Evolutionary conservation across 2,797 vertebrate species (phyloP), one percentile per base, ranked within the genome.

Genomic region (Pygocentrus nattereri): DNA sequence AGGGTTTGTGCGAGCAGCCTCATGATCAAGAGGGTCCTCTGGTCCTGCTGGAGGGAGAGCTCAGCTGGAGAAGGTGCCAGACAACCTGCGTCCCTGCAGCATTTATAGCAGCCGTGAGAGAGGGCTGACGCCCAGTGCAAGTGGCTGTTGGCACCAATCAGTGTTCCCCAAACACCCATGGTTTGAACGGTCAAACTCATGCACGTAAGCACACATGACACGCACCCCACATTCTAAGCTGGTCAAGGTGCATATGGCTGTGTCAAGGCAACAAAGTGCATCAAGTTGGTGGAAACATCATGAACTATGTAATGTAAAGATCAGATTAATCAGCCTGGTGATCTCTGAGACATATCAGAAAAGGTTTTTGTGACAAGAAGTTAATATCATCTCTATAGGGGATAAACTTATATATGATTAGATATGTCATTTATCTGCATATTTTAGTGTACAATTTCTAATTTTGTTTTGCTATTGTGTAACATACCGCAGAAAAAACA

Each of bases 11-110:
- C 5, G 16, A 93, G 87, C 80, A 91, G 88, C 88, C 86, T 93
- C 92, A 94, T 95, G 84, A 23, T 83, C 73, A 86, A 31, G 41
- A 61, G 74, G 76, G 75, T 91, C 77, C 80, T 87, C 78, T 84
- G 81, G 74, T 70, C 71, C 71, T 56, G 52, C 71, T 79, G 44
- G 54, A 67, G 81, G 49, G 77, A 85, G 41, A 76, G 59, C 80
- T 82, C 76, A 80, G 80, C 85, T 76, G 76, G 80, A 79, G 54
- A 54, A 88, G 75, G 76, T 88, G 15, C 71, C 64, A 10, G 47
- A 44, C 44, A 38, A 27, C 4, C 61, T 52, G 52, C 18, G 10
- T 19, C 25, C 50, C 59, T 27, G 19, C 44, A 58, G 27, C 49
- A 82, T 88, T 85, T 86, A 85, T 85, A 88, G 30, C 49, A 59